These are phyloP conservation scores for Pomacea canaliculata DNA, from an alignment of 2,888 invertebrate genomes.

Conservation along the genomic window DNA sequence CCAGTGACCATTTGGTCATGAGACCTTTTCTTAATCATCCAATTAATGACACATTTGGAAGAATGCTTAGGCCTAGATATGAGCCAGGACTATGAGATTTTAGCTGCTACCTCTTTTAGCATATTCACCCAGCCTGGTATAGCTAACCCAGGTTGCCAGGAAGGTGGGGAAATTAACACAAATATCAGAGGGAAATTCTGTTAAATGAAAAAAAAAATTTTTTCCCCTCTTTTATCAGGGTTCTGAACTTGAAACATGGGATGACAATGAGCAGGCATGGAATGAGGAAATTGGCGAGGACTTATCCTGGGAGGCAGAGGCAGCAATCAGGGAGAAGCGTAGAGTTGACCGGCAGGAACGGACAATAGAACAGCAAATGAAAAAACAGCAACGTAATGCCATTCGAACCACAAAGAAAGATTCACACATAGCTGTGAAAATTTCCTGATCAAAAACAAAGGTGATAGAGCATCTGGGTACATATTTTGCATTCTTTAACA, in stretches of 20 bases:
- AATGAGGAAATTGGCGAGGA: conserved; percentile 51
- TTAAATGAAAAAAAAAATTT: not conserved
- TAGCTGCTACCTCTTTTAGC: no score
- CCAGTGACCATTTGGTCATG: no score
- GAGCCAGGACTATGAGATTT: no score
- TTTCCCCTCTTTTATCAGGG: conserved; percentile 32
- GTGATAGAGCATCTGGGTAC: no score
- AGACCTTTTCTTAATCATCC: no score
- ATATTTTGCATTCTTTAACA: no score
- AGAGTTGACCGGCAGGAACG: conserved; percentile 53
- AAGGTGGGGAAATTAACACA: no score
- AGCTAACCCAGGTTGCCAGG: no score
- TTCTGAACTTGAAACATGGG: conserved; percentile 60
- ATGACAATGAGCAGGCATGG: conserved; percentile 60
- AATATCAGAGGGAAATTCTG: no score
- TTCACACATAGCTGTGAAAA: conserved; percentile 51
- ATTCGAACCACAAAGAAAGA: conserved; percentile 41
- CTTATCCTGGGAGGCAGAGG: conserved; percentile 62
- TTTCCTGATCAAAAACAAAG: conserved; percentile 46
- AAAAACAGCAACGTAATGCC: conserved; percentile 54
- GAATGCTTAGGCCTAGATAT: no score
- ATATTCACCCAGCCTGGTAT: no score
- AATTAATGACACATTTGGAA: no score
- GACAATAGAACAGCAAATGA: conserved; percentile 52
- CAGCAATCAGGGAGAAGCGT: conserved; percentile 58